phyloP scores from a whole-genome alignment of 2,797 vertebrate genomes.

The Etheostoma perlongum region DNA sequence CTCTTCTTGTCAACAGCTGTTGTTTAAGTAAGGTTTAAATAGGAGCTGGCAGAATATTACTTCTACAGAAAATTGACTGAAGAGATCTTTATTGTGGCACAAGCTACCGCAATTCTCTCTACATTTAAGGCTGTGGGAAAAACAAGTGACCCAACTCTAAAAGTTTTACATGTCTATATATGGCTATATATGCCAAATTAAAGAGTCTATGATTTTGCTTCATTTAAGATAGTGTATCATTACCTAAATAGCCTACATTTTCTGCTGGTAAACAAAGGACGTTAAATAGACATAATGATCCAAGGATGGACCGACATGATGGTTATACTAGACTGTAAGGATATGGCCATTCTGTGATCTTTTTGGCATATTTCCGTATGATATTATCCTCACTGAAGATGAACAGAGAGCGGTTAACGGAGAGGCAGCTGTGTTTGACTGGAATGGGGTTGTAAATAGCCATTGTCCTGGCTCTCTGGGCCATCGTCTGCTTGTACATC shows the following conservation, averaged over 20 bases:
- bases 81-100: background rate
- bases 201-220: background rate
- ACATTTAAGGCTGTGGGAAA: background rate
- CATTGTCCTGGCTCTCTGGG: slow-evolving; percentile 97
- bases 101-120: background rate
- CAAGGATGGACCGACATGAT: background rate
- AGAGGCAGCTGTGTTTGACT: slow-evolving; percentile 97
- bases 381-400: slow-evolving; percentile 98
- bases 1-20: background rate
- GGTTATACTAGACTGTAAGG: slow-evolving; percentile 78
- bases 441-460: slow-evolving; percentile 98
- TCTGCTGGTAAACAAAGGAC: background rate
- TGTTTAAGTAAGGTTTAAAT: background rate
- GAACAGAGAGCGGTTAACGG: slow-evolving; percentile 97
- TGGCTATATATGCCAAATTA: background rate
- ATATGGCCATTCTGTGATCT: slow-evolving; percentile 99
- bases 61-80: background rate
- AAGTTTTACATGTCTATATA: slow-evolving; percentile 22
- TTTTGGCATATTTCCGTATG: slow-evolving; percentile 98
- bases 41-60: background rate
- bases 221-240: too few species aligned
- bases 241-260: background rate
- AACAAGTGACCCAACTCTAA: slow-evolving; percentile 26
- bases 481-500: slow-evolving; percentile 96
- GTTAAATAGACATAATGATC: background rate